Evolutionary conservation across 2,797 vertebrate species (phyloP).

Genomic region (Triplophysa yarkandensis): DNA sequence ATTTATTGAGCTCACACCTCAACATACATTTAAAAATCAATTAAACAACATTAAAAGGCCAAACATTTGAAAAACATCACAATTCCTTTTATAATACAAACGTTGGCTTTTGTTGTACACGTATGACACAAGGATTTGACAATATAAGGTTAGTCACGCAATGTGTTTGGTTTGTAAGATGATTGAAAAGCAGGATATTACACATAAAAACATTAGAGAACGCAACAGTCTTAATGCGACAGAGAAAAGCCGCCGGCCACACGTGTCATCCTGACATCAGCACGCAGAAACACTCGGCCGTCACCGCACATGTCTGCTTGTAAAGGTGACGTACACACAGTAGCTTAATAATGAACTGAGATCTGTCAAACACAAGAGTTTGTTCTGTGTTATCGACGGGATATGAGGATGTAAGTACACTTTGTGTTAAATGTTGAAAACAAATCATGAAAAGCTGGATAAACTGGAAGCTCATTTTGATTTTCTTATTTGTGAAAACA

Average conservation of each 20-base stretch:
- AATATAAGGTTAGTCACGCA: too few relatives aligned
- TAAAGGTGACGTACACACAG: too few relatives aligned
- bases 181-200: background rate
- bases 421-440: slow-evolving; percentile 62
- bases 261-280: slow-evolving; percentile 28
- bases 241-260: background rate
- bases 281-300: background rate
- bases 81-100: background rate
- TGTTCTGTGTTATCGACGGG: background rate
- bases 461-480: slow-evolving; percentile 33
- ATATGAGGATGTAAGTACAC: slow-evolving; percentile 71
- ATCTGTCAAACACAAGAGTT: background rate
- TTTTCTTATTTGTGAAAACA: background rate
- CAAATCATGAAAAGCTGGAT: background rate
- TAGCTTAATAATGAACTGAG: too few relatives aligned
- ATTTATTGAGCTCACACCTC: background rate
- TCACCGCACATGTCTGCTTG: background rate
- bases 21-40: background rate
- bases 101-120: background rate
- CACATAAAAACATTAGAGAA: background rate
- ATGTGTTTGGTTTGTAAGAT: background rate
- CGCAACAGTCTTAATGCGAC: background rate
- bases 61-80: background rate
- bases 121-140: background rate
- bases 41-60: background rate